A percentile compares a stretch with the other conserved stretches of the same genome.
phyloP scores from a whole-genome alignment of 2,797 vertebrate species.

The Rhabdophis nuchalis region DNA sequence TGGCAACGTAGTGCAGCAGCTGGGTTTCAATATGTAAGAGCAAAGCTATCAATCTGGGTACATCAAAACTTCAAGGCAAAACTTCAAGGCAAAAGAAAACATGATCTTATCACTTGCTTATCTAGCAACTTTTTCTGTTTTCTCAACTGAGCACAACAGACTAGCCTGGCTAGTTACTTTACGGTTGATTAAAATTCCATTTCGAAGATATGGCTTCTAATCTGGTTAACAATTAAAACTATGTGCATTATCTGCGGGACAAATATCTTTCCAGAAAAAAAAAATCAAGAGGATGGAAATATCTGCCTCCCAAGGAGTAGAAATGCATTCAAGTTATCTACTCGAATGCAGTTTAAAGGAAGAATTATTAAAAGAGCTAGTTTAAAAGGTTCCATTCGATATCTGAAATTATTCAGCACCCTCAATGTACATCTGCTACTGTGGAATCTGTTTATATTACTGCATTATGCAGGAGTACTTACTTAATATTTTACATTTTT shows the following conservation, averaged over 20 bases:
- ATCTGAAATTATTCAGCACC: background rate
- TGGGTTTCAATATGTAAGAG: background rate
- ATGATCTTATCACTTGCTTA: background rate
- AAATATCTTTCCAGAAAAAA: background rate
- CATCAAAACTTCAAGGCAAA: background rate
- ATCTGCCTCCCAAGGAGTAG: background rate
- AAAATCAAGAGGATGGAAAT: no score
- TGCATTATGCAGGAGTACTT: conserved; percentile 11
- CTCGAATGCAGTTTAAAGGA: background rate
- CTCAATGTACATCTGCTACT: background rate
- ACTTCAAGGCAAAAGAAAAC: background rate
- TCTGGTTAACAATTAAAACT: background rate
- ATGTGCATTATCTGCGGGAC: background rate
- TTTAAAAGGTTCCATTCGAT: background rate
- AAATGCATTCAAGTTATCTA: background rate
- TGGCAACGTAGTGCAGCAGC: background rate
- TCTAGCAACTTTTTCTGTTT: background rate
- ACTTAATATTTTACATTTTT: conserved; percentile 11
- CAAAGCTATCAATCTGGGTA: background rate
- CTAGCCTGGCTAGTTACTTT: background rate
- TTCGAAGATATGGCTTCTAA: background rate
- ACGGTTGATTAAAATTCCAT: background rate
- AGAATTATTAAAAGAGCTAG: background rate
- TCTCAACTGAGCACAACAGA: background rate
- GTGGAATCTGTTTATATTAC: background rate